phyloP scores from a whole-genome alignment of 2,888 invertebrate species.

The Antheraea assamensis region DNA sequence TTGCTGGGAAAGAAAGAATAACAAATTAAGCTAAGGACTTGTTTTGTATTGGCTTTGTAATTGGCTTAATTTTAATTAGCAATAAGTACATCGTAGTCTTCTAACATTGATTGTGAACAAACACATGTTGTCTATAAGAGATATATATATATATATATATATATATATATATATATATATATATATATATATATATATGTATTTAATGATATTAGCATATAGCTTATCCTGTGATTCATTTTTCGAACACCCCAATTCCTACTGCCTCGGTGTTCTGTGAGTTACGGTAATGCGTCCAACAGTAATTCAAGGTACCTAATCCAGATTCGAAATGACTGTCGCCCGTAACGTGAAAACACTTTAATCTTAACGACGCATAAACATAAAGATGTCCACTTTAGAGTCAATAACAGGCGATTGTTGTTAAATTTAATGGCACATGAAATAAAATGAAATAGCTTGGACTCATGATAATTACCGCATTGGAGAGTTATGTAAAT shows the following conservation, averaged over 20 bases:
- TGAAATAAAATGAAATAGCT: slow-evolving; percentile 69
- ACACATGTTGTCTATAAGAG: too few relatives aligned
- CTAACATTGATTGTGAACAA: too few relatives aligned
- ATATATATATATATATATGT: neutral
- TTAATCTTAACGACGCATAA: slow-evolving; percentile 72
- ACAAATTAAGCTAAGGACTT: too few relatives aligned
- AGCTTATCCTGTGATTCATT: neutral
- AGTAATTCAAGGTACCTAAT: slow-evolving; percentile 42
- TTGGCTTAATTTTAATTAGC: too few relatives aligned
- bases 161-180: too few relatives aligned
- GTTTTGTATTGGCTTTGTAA: too few relatives aligned
- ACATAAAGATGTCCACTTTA: slow-evolving; percentile 73
- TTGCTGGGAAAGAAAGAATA: too few relatives aligned
- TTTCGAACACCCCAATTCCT: neutral
- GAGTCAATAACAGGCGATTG: slow-evolving; percentile 75
- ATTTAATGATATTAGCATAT: neutral
- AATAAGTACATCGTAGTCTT: too few relatives aligned
- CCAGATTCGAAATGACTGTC: slow-evolving; percentile 27
- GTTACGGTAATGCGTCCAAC: slow-evolving; percentile 59
- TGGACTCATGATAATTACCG: slow-evolving; percentile 62
- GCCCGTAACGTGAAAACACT: slow-evolving; percentile 49
- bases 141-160: too few relatives aligned
- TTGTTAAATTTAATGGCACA: slow-evolving; percentile 77
- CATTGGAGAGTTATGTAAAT: slow-evolving; percentile 8
- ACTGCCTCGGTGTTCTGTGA: slow-evolving; percentile 43